phyloP scores from a whole-genome alignment of 2,888 invertebrate species.

The Bombylius major region DNA sequence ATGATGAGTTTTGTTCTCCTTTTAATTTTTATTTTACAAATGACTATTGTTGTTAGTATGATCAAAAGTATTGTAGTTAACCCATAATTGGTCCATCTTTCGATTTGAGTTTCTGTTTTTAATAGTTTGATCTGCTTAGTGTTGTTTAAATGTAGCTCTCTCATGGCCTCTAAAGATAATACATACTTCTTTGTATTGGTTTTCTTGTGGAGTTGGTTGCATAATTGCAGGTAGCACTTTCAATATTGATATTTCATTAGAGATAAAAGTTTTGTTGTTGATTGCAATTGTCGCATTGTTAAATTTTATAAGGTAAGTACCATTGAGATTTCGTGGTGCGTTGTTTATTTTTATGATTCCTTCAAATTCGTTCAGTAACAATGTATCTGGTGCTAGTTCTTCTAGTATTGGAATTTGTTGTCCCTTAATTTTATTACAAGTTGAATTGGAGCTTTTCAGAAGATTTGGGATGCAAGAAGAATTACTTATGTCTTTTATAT shows the following conservation, averaged over 20 bases:
- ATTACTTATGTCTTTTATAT: slow-evolving; percentile 10
- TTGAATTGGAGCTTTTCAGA: slow-evolving; percentile 10
- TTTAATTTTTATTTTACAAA: neutral
- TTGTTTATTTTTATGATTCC: neutral
- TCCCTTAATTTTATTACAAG: slow-evolving; percentile 4
- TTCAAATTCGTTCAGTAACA: slow-evolving; percentile 12
- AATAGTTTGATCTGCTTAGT: slow-evolving; percentile 4
- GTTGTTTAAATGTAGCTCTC: slow-evolving; percentile 10
- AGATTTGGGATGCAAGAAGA: slow-evolving; percentile 12
- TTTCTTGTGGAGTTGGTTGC: slow-evolving; percentile 6
- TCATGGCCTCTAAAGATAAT: slow-evolving; percentile 10
- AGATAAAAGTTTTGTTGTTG: slow-evolving; percentile 8
- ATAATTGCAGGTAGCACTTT: slow-evolving; percentile 12
- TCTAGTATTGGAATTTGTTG: slow-evolving; percentile 8
- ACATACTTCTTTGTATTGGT: slow-evolving; percentile 9
- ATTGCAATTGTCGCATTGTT: slow-evolving; percentile 7
- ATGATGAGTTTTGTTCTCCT: neutral
- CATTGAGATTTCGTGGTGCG: neutral
- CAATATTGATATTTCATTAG: slow-evolving; percentile 3
- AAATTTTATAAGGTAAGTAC: slow-evolving; percentile 4
- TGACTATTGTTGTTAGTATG: neutral
- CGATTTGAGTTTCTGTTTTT: neutral
- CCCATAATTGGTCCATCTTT: neutral
- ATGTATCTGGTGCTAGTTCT: slow-evolving; percentile 9
- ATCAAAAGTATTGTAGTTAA: neutral